Conservation (phyloP, 2,113 vertebrate genomes). For the Spheniscus mendiculus region DNA sequence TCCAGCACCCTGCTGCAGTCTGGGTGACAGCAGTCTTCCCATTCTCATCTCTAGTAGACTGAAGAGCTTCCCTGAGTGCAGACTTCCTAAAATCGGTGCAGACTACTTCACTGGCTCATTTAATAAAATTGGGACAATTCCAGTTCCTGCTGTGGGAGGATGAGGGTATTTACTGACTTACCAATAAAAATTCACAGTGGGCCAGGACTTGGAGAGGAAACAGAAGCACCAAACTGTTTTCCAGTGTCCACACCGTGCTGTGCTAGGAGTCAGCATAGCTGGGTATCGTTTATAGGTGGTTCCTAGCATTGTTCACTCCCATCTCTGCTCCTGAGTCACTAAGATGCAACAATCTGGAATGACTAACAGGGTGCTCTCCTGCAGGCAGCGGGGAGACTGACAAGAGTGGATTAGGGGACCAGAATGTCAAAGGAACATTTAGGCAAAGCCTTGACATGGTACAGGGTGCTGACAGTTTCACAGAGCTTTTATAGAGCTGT, state of each 20-base stretch:
- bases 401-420: background rate
- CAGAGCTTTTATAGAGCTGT: background rate
- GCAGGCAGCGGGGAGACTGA: background rate
- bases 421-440: background rate
- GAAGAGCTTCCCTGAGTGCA: background rate
- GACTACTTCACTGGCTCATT: background rate
- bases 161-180: background rate
- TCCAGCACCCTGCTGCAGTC: background rate
- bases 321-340: background rate
- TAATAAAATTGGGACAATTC: background rate
- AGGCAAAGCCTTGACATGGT: background rate
- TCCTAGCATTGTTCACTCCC: background rate
- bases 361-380: background rate
- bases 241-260: background rate
- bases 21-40: background rate
- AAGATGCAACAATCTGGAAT: background rate
- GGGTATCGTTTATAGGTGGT: background rate
- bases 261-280: background rate
- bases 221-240: background rate
- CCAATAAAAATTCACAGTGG: slow-evolving; percentile 16
- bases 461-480: background rate
- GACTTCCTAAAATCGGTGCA: background rate
- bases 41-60: background rate
- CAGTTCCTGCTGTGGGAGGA: background rate
- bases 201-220: background rate